Base-by-base conservation (phyloP, 2,113 vertebrate genomes). In the Archilochus colubris region DNA sequence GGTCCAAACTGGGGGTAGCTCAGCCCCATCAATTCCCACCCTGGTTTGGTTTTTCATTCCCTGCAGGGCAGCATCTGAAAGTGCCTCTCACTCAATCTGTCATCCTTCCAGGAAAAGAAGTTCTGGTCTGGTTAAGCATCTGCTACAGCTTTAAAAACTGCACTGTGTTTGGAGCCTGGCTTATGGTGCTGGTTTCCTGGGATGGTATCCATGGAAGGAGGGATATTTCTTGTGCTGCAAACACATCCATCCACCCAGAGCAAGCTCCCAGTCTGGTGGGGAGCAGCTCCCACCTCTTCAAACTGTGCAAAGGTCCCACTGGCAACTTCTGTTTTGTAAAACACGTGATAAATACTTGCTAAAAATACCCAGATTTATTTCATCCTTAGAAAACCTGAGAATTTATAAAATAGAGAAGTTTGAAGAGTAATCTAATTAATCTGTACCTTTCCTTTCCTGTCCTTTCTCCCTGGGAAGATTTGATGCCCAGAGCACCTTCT, bases 181-280 rank as follows among this genome's bases (percentile, higher is more conserved):
- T 40, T 22, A 6, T 31, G 33, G 78, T 36, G 53, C 33, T 68
- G 48, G 6, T 55, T 51, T 62, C 50, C 30, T 57, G 62, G 9
- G 43, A 4, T 11, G 40, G 18, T 22, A 28, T 6, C 36, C 19
- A 23, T 12, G 10, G 7, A 28, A 43, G 57, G 59, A 43, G 24
- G 28, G 38, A 12, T 61, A 22, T 10, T 81, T 75, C n/a, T 44
- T 54, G 28, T 7, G 7, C 7, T 21, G 25, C 50, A 27, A 24
- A 3, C 22, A 5, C 7, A 0, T 69, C 14, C 12, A 3, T 69
- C 3, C 1, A 15, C 30, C 11, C 0, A 12, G 40, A 51, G 58
- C 33, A 1, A 1, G 33, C 19, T 36, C 8, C 51, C 38, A 3
- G 9, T 3, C 24, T 2, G 6, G 13, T 24, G 8, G 46, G 51